Base-by-base conservation (phyloP, 2,888 invertebrate genomes). In the Leistus spinibarbis region DNA sequence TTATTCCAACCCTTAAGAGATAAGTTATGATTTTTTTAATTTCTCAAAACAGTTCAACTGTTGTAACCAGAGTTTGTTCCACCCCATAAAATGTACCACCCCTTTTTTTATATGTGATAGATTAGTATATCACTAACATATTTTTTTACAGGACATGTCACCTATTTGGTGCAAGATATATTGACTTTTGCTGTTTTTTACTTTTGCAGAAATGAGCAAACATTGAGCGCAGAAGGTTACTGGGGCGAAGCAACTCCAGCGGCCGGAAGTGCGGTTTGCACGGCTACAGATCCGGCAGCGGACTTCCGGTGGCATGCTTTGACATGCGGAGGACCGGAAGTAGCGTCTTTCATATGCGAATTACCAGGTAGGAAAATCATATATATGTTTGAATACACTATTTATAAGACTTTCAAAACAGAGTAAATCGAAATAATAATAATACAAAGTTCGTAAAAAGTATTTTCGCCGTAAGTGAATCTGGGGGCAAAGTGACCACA, bases 291-390 rank as follows among this genome's bases (percentile, higher is more conserved):
- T 84, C 93, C 94, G 0, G 88, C 91, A 3, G 90, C 91, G 9
- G 93, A 93, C 86, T 93, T 92, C 85, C 90, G 93, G 78, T 94
- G 93, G 94, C 91, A 92, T 81, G 90, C 92, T 0, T 87, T 91
- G 65, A 88, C 91, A 10, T 94, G 94, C 81, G 93, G 93, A 9
- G 93, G 93, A 22, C 93, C 93, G 0, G 91, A 92, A 78, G 91
- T 92, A 0, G 93, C 93, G 0, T 91, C 93, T 5, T 94, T 94
- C 83, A 90, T 94, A 77, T 94, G 94, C 83, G 93, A 94, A 88
- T 87, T 93, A 82, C 92, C 93, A 81, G 93, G 93, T 93, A 86
- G 84, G 80, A 13, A 7, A 40, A 40, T 40, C 40, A 40, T 40
- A 40, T 40, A 40, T 40, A 27, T 27, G 4, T 40, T 40, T 13